These are phyloP conservation scores for Brachionichthys hirsutus DNA, from an alignment of 2,113 vertebrate genomes.

Conservation along the genomic window DNA sequence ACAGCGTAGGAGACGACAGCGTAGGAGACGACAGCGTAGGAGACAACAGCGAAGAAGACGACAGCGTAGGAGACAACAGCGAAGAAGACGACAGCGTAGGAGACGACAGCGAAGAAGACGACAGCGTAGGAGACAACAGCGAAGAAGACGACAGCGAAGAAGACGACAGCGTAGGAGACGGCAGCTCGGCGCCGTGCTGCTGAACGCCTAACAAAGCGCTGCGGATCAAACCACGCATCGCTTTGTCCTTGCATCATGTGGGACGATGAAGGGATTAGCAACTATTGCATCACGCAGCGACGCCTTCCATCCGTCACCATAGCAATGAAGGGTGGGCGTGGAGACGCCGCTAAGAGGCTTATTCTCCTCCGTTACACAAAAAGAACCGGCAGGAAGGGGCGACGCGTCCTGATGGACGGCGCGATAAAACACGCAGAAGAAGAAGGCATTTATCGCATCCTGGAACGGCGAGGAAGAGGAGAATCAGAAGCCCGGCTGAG, in stretches of 20 bases:
- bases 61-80: too few species aligned
- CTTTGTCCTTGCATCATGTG: slow-evolving; percentile 64
- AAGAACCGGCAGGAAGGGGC: slow-evolving; percentile 4
- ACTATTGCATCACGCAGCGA: slow-evolving; percentile 46
- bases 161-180: neutral
- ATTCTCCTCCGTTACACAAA: slow-evolving; percentile 5
- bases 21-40: too few species aligned
- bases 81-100: too few species aligned
- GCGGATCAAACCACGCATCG: slow-evolving; percentile 34
- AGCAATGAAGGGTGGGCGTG: slow-evolving; percentile 14
- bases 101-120: neutral
- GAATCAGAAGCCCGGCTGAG: slow-evolving; percentile 30
- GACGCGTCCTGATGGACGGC: too few species aligned
- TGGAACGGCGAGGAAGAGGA: slow-evolving; percentile 1
- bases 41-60: too few species aligned
- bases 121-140: neutral
- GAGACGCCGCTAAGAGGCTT: slow-evolving; percentile 21
- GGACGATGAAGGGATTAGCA: slow-evolving; percentile 55
- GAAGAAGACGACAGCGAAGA: neutral
- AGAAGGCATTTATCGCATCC: too few species aligned
- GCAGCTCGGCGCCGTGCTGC: neutral
- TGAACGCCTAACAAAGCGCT: slow-evolving; percentile 40
- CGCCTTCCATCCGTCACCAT: slow-evolving; percentile 24
- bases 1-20: too few species aligned
- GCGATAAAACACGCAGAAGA: neutral